Conservation (phyloP, 2,797 vertebrate genomes). For the Mus minutoides region DNA sequence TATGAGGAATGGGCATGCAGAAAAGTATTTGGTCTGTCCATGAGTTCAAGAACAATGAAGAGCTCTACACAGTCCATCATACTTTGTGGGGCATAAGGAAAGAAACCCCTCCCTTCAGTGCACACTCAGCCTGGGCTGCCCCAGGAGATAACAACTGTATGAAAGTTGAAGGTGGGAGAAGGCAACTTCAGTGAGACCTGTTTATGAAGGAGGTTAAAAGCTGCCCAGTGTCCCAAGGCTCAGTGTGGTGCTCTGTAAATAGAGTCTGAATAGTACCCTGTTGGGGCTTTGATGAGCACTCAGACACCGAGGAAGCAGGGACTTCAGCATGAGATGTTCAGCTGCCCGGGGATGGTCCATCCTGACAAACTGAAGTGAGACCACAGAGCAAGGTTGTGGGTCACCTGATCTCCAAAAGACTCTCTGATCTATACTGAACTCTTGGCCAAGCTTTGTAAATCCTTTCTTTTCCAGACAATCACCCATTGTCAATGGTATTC, state of each 20-base stretch:
- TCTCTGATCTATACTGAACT: no score
- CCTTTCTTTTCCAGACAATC: neutral
- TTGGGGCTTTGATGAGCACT: neutral
- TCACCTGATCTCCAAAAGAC: neutral
- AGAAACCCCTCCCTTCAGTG: neutral
- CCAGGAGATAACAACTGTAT: neutral
- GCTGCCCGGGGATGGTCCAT: neutral
- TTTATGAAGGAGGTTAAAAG: neutral
- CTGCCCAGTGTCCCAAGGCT: neutral
- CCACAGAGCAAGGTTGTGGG: neutral
- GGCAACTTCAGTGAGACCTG: neutral
- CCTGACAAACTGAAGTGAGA: neutral
- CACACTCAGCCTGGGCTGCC: neutral
- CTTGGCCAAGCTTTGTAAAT: neutral
- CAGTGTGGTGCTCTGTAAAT: neutral
- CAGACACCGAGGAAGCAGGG: neutral
- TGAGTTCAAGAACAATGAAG: neutral
- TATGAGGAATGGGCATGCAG: neutral
- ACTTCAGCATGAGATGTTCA: neutral
- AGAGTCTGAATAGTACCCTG: neutral
- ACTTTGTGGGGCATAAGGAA: neutral
- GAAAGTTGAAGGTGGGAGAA: neutral
- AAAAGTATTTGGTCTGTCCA: neutral
- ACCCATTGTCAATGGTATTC: rapidly evolving
- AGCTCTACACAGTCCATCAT: neutral